These are phyloP conservation scores for Macropus fuliginosus DNA, from an alignment of 2,797 vertebrate genomes.

Conservation along the genomic window DNA sequence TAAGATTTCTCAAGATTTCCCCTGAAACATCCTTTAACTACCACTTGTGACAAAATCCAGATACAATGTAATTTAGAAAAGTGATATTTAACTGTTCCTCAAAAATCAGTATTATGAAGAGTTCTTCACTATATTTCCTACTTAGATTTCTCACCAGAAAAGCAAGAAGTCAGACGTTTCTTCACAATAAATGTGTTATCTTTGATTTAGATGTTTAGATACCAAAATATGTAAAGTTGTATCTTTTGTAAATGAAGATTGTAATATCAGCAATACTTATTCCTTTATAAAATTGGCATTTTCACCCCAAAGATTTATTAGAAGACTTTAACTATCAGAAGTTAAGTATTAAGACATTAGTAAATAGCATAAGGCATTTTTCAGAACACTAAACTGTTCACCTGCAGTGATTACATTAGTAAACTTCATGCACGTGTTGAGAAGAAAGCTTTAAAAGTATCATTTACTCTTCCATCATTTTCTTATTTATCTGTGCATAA, in stretches of 20 bases:
- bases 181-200: conserved; percentile 47
- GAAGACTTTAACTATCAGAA: conserved; percentile 21
- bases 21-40: background rate
- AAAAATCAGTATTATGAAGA: background rate
- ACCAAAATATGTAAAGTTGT: conserved; percentile 2
- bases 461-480: conserved; percentile 35
- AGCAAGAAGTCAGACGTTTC: conserved; percentile 3
- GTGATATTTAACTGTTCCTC: background rate
- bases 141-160: background rate
- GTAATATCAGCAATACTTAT: conserved; percentile 8
- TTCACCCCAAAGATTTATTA: conserved; percentile 61
- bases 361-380: conserved; percentile 8
- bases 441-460: conserved; percentile 27
- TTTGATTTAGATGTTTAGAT: conserved; percentile 22
- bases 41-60: background rate
- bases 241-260: conserved; percentile 27
- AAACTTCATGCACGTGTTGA: conserved; percentile 60
- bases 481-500: conserved; percentile 27
- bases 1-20: background rate
- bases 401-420: conserved; percentile 33
- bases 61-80: background rate
- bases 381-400: conserved; percentile 17
- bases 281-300: conserved; percentile 32
- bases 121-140: background rate
- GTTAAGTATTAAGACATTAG: conserved; percentile 49